Evolutionary conservation across 1,140 invertebrate genomes (phyloP).

Genomic region (Nomia melanderi): DNA sequence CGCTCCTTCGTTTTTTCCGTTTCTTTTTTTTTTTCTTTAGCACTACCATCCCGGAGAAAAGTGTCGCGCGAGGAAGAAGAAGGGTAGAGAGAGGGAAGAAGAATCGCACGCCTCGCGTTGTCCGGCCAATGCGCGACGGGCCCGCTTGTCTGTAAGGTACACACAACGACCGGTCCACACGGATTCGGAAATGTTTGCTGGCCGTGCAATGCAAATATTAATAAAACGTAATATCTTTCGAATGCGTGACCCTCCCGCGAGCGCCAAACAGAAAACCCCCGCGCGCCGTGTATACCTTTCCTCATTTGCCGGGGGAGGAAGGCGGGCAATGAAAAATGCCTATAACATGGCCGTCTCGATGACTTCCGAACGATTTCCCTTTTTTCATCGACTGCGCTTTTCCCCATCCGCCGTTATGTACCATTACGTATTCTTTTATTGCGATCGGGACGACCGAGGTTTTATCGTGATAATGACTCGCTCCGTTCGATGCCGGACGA

Average conservation of each 20-base stretch:
- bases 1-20: too few species aligned
- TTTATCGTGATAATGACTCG: background rate
- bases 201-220: constrained; percentile 64
- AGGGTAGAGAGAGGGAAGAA: constrained; percentile 29
- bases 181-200: constrained; percentile 61
- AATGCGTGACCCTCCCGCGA: constrained; percentile 42
- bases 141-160: constrained; percentile 40
- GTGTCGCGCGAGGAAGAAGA: constrained; percentile 41
- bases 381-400: background rate
- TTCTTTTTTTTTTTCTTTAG: background rate
- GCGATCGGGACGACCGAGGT: too few species aligned
- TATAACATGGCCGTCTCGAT: background rate
- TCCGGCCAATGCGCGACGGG: constrained; percentile 28
- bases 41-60: constrained; percentile 29
- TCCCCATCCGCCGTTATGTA: background rate
- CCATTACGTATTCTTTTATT: background rate
- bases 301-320: constrained; percentile 1
- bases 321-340: background rate
- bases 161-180: constrained; percentile 29
- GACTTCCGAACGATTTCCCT: background rate
- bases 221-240: constrained; percentile 67
- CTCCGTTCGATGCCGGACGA: too few species aligned
- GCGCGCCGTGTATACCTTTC: background rate
- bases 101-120: constrained; percentile 51
- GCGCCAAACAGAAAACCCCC: constrained; percentile 6